Evolutionary conservation across 1,140 invertebrate species (phyloP), one percentile per base, ranked within the genome.

Genomic region (Planococcus citri): DNA sequence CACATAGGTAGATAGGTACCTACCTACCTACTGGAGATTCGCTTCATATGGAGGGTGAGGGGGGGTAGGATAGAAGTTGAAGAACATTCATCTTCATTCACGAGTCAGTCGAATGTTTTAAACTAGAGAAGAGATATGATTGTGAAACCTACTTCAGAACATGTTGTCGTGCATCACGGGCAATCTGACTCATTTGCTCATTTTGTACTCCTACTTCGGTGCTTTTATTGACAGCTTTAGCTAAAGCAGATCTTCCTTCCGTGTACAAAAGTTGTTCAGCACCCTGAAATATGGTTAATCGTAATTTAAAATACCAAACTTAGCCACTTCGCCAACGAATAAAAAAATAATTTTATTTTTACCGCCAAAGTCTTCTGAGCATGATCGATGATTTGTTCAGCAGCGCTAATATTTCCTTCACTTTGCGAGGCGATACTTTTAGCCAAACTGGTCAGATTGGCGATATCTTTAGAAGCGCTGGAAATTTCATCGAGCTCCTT

Each of bases 141-240:
- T 70, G 27, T 57, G 73, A 61, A 38, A 76, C 86, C 71, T 88
- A 84, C 79, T 85, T 81, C 73, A 94, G 88, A 1, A 92, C 91
- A 1, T 90, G 75, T 14, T 84, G 77, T 22, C 94, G 83, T 2
- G 95, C 92, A 76, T 94, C 87, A 70, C 91, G 85, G 0, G 95
- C 92, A 60, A 96, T 91, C 17, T 86, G 82, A 0, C 93, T 93
- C 90, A 97, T 96, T 74, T 91, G 87, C 24, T 89, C 83, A 20
- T 91, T 95, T 75, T 95, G 91, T 73, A 93, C 88, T 6, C 94
- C 94, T 77, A 93, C 92, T 78, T 92, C 86, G 58, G 87, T 84
- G 0, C 93, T 91, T 51, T 91, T 86, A 73, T 90, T 86, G 75
- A 86, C 83, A 0, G 94, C 94, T 74, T 89, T 87, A 0, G 83